These are phyloP conservation scores for Nycticebus coucang DNA, from an alignment of 2,113 vertebrate genomes.

Conservation along the genomic window DNA sequence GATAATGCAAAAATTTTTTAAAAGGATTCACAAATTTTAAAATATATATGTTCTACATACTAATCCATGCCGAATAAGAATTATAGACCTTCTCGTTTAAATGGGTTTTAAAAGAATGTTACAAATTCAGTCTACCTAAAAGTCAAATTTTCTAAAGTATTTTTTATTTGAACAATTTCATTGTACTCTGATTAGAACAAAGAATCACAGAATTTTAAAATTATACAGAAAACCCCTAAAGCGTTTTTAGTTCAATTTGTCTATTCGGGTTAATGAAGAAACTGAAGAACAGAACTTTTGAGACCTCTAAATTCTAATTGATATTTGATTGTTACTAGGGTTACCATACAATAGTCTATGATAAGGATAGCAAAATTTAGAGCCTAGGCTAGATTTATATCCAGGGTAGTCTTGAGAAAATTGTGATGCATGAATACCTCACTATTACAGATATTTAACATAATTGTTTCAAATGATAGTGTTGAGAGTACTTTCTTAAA, in stretches of 20 bases:
- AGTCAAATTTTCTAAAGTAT: conserved; percentile 13
- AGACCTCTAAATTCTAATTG: not conserved
- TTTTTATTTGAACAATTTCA: conserved; percentile 28
- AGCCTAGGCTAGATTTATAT: not conserved
- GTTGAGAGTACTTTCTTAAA: conserved; percentile 15
- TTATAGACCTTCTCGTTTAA: not conserved
- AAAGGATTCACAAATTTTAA: conserved; percentile 12
- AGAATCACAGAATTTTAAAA: conserved; percentile 6
- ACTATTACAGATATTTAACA: not conserved
- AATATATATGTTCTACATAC: not conserved
- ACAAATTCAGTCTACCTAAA: conserved; percentile 34
- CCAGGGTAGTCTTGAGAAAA: not conserved
- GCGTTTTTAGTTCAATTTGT: not conserved
- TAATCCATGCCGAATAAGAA: not conserved
- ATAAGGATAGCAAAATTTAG: not conserved
- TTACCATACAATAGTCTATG: not conserved
- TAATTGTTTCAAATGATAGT: not conserved
- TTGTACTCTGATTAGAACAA: conserved; percentile 3
- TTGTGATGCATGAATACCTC: not conserved
- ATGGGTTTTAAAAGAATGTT: not conserved
- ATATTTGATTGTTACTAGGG: not conserved
- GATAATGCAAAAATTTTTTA: not conserved
- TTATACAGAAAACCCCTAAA: not conserved
- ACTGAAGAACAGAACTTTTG: not conserved
- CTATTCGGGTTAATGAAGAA: not conserved